These are phyloP conservation scores for Pelobates fuscus DNA, from an alignment of 2,113 vertebrate genomes.

Conservation along the genomic window DNA sequence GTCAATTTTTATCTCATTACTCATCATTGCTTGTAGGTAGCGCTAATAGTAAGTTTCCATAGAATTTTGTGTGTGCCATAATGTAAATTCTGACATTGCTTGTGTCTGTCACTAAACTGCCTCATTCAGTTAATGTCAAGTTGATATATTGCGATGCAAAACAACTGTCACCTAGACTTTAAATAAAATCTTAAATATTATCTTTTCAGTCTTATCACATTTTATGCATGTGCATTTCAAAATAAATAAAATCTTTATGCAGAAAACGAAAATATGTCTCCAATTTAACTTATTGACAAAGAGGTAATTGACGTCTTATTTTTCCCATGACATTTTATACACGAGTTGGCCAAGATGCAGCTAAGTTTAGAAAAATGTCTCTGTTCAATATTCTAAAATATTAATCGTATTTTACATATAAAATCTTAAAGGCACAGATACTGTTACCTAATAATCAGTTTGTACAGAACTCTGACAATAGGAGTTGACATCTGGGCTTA, in stretches of 20 bases:
- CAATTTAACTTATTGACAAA: conserved; percentile 37
- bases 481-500: too few species aligned
- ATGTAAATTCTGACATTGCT: conserved; percentile 78
- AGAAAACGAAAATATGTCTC: conserved; percentile 35
- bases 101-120: conserved; percentile 79
- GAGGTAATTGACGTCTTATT: conserved; percentile 59
- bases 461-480: too few species aligned
- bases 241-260: conserved; percentile 42
- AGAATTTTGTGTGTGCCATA: conserved; percentile 73
- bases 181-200: conserved; percentile 72
- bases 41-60: conserved; percentile 68
- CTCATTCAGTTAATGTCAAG: conserved; percentile 84
- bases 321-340: conserved; percentile 70
- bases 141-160: conserved; percentile 73
- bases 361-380: conserved; percentile 65
- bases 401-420: neutral
- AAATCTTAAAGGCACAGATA: neutral
- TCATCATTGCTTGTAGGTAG: conserved; percentile 76
- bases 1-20: conserved; percentile 82
- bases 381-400: conserved; percentile 56
- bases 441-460: too few species aligned
- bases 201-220: conserved; percentile 62
- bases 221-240: conserved; percentile 42
- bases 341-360: conserved; percentile 69
- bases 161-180: conserved; percentile 81